Evolutionary conservation across 2,797 vertebrate genomes (phyloP), one percentile per base, ranked within the genome.

Genomic region (Melanogrammus aeglefinus): DNA sequence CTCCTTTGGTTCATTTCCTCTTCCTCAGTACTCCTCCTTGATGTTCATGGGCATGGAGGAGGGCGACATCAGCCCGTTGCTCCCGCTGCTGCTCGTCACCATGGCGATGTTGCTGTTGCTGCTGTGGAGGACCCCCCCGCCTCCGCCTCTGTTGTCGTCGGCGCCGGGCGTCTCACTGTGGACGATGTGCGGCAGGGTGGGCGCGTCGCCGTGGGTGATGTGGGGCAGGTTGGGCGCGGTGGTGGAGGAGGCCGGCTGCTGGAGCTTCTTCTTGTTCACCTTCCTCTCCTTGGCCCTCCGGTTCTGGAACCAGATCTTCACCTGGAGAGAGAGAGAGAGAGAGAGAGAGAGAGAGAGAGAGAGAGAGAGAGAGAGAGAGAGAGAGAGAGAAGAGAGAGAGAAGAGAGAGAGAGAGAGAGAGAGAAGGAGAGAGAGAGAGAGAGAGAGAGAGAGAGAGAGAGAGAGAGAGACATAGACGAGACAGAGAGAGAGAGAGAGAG

Each of bases 231-330:
- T 95, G 18, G 51, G 51, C 16, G 51, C 7, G 2, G 95, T 97
- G 0, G 96, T 96, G 85, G 95, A 97, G 14, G 95, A 90, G 6
- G 90, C 91, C 0, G 96, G 96, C 88, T 97, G 97, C 88, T 97
- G 97, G 88, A 96, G 95, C 84, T 97, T 96, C 93, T 99, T 99
- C 86, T 99, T 99, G 90, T 96, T 98, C 81, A 98, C 96, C 89
- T 99, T 99, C 80, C 98, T 95, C 91, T 99, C 98, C 90, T 99
- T 99, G 0, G 98, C 98, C 14, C 98, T 91, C 2, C 98, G 93
- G 77, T 99, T 99, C 91, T 99, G 98, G 91, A 99, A 99, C 98
- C 98, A 99, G 86, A 99, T 99, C 92, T 99, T 99, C 86, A 99
- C 98, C 97, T 99, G 90, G 0, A 44, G 44, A 57, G 2, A 24